Percentiles rank a stretch among this genome's conserved stretches.
Evolutionary conservation across 1,140 invertebrate genomes (phyloP).

Genomic region (Trichomalopsis sarcophagae): DNA sequence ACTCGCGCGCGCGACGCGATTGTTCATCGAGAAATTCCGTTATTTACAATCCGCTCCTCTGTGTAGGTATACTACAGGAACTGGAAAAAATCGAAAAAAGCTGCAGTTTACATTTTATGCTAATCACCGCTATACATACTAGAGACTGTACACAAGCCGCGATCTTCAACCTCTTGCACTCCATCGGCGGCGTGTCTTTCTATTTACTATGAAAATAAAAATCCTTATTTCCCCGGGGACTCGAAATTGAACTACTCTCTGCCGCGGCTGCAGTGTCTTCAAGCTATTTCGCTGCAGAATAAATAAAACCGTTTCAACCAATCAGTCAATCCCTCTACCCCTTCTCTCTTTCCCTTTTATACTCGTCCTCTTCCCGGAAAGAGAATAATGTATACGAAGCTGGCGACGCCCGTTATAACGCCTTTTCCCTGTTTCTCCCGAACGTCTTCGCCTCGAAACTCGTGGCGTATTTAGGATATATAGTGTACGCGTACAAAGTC

Average conservation of each 20-base stretch:
- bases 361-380: not conserved
- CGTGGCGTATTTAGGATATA: no score
- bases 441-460: not conserved
- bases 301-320: slow-evolving; percentile 21
- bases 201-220: slow-evolving; percentile 11
- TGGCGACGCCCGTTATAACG: slow-evolving; percentile 10
- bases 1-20: no score
- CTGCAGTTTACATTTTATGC: not conserved
- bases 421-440: slow-evolving; percentile 3
- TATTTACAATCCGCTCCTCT: no score
- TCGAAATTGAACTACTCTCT: slow-evolving; percentile 1
- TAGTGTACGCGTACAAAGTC: no score
- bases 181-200: not conserved
- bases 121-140: not conserved
- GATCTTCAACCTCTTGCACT: not conserved
- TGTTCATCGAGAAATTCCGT: no score
- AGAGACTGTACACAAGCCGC: not conserved
- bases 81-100: no score
- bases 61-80: no score
- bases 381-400: slow-evolving; percentile 5
- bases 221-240: not conserved
- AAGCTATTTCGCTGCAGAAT: not conserved
- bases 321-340: slow-evolving; percentile 5
- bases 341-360: slow-evolving; percentile 11
- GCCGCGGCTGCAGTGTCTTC: not conserved